Percentiles rank a stretch among this genome's conserved stretches.
Evolutionary conservation across 2,888 invertebrate species (phyloP).

Genomic region (Amaurobius ferox): DNA sequence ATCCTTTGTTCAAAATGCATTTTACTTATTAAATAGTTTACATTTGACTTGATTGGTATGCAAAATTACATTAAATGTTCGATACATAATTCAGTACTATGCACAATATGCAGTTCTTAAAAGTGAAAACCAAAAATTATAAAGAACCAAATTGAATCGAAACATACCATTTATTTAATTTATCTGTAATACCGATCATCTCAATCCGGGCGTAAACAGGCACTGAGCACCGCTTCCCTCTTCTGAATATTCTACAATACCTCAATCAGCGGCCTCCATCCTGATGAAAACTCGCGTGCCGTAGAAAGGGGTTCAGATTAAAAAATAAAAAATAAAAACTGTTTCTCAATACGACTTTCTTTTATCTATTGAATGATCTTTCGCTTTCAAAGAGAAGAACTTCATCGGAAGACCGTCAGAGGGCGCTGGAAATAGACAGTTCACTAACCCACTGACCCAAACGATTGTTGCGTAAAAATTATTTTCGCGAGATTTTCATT

Average conservation of each 20-base stretch:
- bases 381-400: not conserved
- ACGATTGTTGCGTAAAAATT: constrained; percentile 63
- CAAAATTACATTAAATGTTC: no score
- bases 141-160: no score
- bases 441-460: constrained; percentile 71
- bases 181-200: constrained; percentile 13
- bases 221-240: constrained; percentile 12
- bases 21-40: no score
- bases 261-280: not conserved
- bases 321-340: constrained; percentile 21
- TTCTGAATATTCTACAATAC: not conserved
- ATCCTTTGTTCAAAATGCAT: no score
- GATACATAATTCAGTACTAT: no score
- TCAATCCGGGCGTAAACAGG: not conserved
- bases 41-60: no score
- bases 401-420: constrained; percentile 12
- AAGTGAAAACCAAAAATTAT: no score
- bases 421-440: constrained; percentile 63
- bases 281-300: constrained; percentile 19
- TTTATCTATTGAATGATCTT: constrained; percentile 28
- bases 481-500: constrained; percentile 39
- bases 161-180: constrained; percentile 7
- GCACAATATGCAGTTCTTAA: no score
- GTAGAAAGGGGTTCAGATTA: not conserved
- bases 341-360: constrained; percentile 36